Conservation (phyloP, 1,140 invertebrate genomes). For the Meloidogyne floridensis region DNA sequence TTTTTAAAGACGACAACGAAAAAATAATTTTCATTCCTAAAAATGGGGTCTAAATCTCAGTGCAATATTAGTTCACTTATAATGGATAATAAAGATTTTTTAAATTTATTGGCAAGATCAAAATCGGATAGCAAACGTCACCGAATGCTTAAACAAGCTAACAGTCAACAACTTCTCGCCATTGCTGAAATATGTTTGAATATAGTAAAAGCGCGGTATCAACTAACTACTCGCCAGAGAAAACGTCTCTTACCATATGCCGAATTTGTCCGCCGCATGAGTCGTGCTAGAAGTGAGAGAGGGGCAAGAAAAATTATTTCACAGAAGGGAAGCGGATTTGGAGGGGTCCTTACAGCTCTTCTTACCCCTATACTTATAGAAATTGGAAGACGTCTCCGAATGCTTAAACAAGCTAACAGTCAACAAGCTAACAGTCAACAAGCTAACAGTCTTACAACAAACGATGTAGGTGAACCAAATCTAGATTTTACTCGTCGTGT, state of each 20-base stretch:
- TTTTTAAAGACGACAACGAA: constrained; percentile 27
- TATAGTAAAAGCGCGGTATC: constrained; percentile 24
- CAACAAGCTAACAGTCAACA: no score
- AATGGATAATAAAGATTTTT: constrained; percentile 8
- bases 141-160: background rate
- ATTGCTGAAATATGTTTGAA: constrained; percentile 31
- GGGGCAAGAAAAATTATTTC: background rate
- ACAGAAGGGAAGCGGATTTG: constrained; percentile 18
- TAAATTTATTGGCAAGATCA: background rate
- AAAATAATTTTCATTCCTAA: constrained; percentile 13
- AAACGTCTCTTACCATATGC: constrained; percentile 31
- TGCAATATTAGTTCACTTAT: constrained; percentile 16
- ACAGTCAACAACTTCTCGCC: constrained; percentile 10
- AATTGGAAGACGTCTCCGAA: background rate
- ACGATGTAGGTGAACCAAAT: no score
- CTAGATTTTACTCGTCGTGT: no score
- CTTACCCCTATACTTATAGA: constrained; percentile 18
- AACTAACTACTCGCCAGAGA: constrained; percentile 24
- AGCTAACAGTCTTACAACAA: background rate
- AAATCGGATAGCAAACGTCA: constrained; percentile 11
- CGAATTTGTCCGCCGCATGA: constrained; percentile 24
- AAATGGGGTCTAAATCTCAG: background rate
- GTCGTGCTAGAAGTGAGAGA: constrained; percentile 12
- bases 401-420: background rate
- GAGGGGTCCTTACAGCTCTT: background rate